Percentiles rank a stretch among this genome's conserved stretches.
Evolutionary conservation across 2,888 invertebrate species (phyloP).

Genomic region (Polia nebulosa): DNA sequence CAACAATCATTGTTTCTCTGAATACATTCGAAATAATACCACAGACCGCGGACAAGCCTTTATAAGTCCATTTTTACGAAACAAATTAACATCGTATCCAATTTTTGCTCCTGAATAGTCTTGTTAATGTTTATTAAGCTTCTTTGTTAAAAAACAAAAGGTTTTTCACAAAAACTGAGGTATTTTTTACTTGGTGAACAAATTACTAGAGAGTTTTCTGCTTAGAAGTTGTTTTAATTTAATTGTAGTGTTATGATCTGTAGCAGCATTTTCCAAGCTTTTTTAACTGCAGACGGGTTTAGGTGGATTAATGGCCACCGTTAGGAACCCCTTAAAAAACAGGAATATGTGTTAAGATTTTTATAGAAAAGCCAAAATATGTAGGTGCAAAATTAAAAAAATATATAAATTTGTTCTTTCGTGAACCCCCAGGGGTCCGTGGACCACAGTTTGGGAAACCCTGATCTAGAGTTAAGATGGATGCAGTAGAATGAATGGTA

Average conservation of each 20-base stretch:
- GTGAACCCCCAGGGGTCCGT: too few species aligned
- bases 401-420: too few species aligned
- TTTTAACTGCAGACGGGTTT: too few species aligned
- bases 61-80: slow-evolving; percentile 40
- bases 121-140: slow-evolving; percentile 69
- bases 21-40: slow-evolving; percentile 23
- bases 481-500: slow-evolving; percentile 17
- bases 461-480: slow-evolving; percentile 4
- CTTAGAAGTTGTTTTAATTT: slow-evolving; percentile 23
- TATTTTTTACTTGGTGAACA: slow-evolving; percentile 57
- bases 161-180: slow-evolving; percentile 50
- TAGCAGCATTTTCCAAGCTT: too few species aligned
- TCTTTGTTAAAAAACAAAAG: slow-evolving; percentile 68
- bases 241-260: slow-evolving; percentile 19
- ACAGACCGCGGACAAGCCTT: slow-evolving; percentile 9
- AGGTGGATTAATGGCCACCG: too few species aligned
- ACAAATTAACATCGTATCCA: slow-evolving; percentile 49
- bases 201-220: slow-evolving; percentile 39
- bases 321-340: too few species aligned
- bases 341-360: too few species aligned
- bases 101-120: slow-evolving; percentile 58
- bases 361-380: too few species aligned
- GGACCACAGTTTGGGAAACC: too few species aligned
- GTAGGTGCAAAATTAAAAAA: too few species aligned
- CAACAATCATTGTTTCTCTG: slow-evolving; percentile 10